Base-by-base conservation (phyloP, 2,888 invertebrate species). In the Polietes domitor region DNA sequence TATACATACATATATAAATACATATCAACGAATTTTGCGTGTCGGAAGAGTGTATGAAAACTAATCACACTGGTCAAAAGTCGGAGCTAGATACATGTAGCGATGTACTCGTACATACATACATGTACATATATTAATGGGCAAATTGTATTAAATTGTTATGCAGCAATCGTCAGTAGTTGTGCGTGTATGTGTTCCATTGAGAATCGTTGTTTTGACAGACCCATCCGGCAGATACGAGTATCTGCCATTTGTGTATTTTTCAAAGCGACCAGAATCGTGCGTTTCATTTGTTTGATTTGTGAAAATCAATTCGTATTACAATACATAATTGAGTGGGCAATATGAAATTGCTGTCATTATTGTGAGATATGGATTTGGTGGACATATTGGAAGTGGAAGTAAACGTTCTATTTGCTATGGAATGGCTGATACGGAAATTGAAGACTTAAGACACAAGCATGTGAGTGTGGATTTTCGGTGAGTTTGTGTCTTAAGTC, bases 371-470 rank as follows among this genome's bases (percentile, higher is more conserved):
- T 21, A 15, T 28, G 61, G n/a, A 26, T 61, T 15, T 2, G 53
- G 55, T 26, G 12, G 6, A 12, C 58, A 58, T 58, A 21, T 10
- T 53, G 17, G 53, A 7, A 53, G 3, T 53, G 21, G 53, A n/a
- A 53, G 9, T 21, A 21, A 58, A 24, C 58, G 15, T 15, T 61
- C 9, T 28, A 61, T 32, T 28, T 61, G n/a, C 32, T 28, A 28
- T 61, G 61, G 61, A 61, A 61, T 61, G 32, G n/a, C 32, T 61
- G 28, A 28, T 61, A 24, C 61, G 61, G 61, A 61, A 58, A 61
- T 17, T 28, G 37, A 63, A 68, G 43, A 28, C 43, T 43, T 68
- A 43, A 68, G 24, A 43, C 24, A 68, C 43, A 28, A 43, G 24
- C 58, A 15, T 24, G 26, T 43, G 4, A 37, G 24, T 65, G 43